phyloP scores from a whole-genome alignment of 2,888 invertebrate genomes.

The Ochropleura leucogaster region DNA sequence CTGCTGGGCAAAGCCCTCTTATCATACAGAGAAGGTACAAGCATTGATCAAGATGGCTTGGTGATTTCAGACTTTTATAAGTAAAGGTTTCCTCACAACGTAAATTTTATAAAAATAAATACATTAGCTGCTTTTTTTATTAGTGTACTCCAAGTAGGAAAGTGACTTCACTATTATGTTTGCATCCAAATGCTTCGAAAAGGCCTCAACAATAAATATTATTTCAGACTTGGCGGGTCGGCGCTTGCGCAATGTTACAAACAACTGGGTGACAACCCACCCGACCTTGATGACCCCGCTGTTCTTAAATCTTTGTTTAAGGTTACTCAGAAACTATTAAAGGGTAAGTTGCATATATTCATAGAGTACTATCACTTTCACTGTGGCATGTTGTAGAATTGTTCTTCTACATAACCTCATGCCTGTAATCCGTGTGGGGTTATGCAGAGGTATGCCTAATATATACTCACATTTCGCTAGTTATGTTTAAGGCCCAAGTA shows the following conservation, averaged over 20 bases:
- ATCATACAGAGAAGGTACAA: too few relatives aligned
- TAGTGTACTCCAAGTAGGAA: too few relatives aligned
- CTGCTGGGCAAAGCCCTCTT: too few relatives aligned
- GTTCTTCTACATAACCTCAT: not conserved
- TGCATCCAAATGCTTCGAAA: too few relatives aligned
- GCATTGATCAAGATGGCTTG: too few relatives aligned
- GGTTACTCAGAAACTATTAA: conserved; percentile 95
- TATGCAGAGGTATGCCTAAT: not conserved
- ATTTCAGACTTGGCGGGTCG: conserved; percentile 95
- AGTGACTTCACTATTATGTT: too few relatives aligned
- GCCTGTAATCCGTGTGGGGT: not conserved
- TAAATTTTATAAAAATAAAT: too few relatives aligned
- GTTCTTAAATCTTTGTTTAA: conserved; percentile 94
- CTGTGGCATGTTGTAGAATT: not conserved
- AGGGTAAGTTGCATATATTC: conserved; percentile 85
- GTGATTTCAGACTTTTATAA: too few relatives aligned
- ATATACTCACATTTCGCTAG: not conserved
- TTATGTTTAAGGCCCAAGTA: too few relatives aligned
- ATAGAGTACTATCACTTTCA: not conserved
- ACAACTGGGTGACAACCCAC: conserved; percentile 94
- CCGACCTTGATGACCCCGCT: conserved; percentile 94
- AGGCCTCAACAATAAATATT: not conserved
- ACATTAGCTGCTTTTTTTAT: too few relatives aligned
- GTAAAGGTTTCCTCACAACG: too few relatives aligned
- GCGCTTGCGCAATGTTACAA: conserved; percentile 97